phyloP scores from a whole-genome alignment of 2,888 invertebrate genomes.

The Patella ulyssiponensis region DNA sequence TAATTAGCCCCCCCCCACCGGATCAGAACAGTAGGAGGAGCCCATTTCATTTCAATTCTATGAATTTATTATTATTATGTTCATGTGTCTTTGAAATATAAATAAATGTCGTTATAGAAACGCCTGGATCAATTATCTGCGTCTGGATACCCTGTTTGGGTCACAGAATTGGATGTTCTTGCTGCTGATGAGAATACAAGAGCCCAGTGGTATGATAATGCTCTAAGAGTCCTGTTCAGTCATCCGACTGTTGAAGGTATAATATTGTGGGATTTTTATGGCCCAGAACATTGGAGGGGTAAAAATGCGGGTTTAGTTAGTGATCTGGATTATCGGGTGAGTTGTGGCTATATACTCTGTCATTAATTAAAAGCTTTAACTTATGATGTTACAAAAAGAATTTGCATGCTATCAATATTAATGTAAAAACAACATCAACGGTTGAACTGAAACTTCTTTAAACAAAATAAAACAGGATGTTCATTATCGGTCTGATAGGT shows the following conservation, averaged over 20 bases:
- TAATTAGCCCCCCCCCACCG: no score
- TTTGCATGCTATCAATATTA: no score
- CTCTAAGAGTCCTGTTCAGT: conserved; percentile 37
- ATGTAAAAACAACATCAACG: no score
- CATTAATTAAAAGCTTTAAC: no score
- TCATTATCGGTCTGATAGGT: no score
- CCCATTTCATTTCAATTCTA: no score
- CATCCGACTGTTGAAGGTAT: conserved; percentile 43
- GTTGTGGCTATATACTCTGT: neutral
- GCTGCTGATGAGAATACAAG: conserved; percentile 14
- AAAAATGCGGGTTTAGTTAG: conserved; percentile 39
- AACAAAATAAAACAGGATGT: no score
- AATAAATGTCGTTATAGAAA: conserved; percentile 13
- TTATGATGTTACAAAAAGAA: no score
- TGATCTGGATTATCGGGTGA: conserved; percentile 40
- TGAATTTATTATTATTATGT: no score
- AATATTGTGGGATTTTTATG: conserved; percentile 54
- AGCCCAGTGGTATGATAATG: conserved; percentile 40
- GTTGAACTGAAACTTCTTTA: no score
- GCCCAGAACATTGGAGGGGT: conserved; percentile 31
- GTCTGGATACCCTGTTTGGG: conserved; percentile 30
- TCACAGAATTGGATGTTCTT: conserved; percentile 27
- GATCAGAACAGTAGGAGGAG: no score
- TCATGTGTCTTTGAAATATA: no score
- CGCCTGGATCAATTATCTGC: conserved; percentile 24